phyloP scores from a whole-genome alignment of 2,888 invertebrate genomes.

The Yponomeuta sedellus region DNA sequence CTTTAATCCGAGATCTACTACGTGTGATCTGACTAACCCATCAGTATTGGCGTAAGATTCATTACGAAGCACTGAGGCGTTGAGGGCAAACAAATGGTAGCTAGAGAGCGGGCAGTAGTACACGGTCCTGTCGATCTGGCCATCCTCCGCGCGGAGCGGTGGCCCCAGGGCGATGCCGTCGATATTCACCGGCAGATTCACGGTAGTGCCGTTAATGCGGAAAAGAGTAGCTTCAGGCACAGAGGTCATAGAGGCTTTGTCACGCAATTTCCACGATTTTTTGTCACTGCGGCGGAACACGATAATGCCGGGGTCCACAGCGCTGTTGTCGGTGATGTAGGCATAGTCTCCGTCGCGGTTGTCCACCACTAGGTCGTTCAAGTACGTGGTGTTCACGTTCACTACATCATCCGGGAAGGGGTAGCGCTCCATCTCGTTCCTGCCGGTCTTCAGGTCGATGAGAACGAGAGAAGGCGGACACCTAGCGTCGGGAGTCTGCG shows the following conservation, averaged over 20 bases:
- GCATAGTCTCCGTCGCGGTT: constrained; percentile 82
- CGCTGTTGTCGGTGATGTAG: constrained; percentile 84
- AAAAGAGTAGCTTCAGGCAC: constrained; percentile 76
- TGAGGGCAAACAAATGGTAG: constrained; percentile 79
- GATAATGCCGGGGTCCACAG: constrained; percentile 82
- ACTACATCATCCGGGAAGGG: constrained; percentile 79
- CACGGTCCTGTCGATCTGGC: constrained; percentile 66
- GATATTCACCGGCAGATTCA: constrained; percentile 78
- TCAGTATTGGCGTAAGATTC: constrained; percentile 56
- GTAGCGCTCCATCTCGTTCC: constrained; percentile 74
- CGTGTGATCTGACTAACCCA: constrained; percentile 57
- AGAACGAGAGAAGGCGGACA: constrained; percentile 83
- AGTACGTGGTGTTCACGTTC: constrained; percentile 73
- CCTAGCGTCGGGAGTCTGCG: constrained; percentile 64
- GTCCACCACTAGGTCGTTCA: constrained; percentile 85
- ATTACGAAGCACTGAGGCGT: constrained; percentile 77
- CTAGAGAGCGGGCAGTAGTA: constrained; percentile 84
- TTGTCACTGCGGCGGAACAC: constrained; percentile 80
- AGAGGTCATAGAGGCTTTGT: constrained; percentile 79
- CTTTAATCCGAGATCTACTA: constrained; percentile 79
- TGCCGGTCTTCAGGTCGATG: constrained; percentile 79
- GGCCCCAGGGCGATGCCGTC: constrained; percentile 85
- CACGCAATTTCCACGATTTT: constrained; percentile 83
- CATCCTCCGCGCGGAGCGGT: constrained; percentile 53
- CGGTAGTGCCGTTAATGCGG: constrained; percentile 75